Evolutionary conservation across 2,797 vertebrate species (phyloP).

Genomic region (Nothura maculosa): DNA sequence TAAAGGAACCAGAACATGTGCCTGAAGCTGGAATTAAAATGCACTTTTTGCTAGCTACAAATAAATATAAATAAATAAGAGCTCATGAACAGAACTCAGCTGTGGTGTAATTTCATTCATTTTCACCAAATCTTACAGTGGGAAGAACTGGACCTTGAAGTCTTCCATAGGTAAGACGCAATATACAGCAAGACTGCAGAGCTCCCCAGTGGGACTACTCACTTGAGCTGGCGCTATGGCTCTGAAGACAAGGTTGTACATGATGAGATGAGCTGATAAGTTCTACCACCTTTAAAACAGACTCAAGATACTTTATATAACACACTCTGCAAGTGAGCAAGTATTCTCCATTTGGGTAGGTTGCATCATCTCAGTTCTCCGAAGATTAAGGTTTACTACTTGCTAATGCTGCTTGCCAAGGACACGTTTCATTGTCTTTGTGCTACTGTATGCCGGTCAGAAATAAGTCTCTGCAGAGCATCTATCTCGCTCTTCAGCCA

Average conservation of each 20-base stretch:
- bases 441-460: conserved; percentile 74
- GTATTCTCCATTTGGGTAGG: background rate
- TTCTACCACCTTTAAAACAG: background rate
- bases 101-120: background rate
- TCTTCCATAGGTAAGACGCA: background rate
- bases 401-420: conserved; percentile 70
- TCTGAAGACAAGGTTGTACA: background rate
- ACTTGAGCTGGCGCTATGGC: background rate
- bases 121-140: background rate
- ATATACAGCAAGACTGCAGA: fast-evolving
- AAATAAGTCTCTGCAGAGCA: conserved; percentile 76
- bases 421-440: conserved; percentile 69
- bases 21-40: background rate
- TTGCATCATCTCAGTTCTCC: background rate
- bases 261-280: background rate
- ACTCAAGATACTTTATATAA: conserved; percentile 22
- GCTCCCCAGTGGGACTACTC: background rate
- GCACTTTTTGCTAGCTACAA: background rate
- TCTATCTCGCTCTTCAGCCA: conserved; percentile 73
- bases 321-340: background rate
- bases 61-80: background rate
- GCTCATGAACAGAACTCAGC: background rate
- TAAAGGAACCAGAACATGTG: background rate
- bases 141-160: background rate
- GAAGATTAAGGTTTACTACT: conserved; percentile 52